Percentiles rank a stretch among this genome's conserved stretches.
Evolutionary conservation across 2,113 vertebrate species (phyloP).

Genomic region (Chascanopsetta lugubris): DNA sequence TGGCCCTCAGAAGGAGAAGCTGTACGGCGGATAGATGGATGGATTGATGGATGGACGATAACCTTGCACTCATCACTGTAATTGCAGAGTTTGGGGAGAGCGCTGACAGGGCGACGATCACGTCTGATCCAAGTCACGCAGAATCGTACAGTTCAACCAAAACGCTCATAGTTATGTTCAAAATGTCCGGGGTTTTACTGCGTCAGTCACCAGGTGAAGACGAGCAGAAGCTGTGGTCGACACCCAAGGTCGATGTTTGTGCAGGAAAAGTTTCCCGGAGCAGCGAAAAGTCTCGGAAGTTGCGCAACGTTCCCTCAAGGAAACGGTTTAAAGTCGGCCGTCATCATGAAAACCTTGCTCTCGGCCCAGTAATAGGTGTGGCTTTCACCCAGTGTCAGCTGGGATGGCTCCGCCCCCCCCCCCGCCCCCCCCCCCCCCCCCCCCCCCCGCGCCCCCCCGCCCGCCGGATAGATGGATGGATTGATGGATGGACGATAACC

Average conservation of each 20-base stretch:
- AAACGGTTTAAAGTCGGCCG: background rate
- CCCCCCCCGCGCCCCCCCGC: too few species aligned
- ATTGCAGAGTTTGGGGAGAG: background rate
- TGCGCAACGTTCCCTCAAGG: background rate
- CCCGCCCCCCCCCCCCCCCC: too few species aligned
- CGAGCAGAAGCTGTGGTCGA: background rate
- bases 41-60: background rate
- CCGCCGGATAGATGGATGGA: background rate
- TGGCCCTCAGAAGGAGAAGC: background rate
- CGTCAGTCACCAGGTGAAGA: background rate
- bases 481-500: background rate
- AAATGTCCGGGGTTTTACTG: too few species aligned
- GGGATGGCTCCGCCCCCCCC: background rate
- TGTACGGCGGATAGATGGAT: background rate
- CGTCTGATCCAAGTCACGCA: background rate
- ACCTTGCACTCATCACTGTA: conserved; percentile 1
- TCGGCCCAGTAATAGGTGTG: background rate
- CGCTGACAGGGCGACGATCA: background rate
- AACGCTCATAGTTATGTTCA: background rate
- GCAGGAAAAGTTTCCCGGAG: background rate
- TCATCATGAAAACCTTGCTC: background rate
- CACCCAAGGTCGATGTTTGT: background rate
- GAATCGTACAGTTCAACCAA: background rate
- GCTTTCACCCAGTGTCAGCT: conserved; percentile 3
- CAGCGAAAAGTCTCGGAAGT: background rate